These are phyloP conservation scores for Notolabrus celidotus DNA, from an alignment of 2,797 vertebrate species.

Conservation along the genomic window DNA sequence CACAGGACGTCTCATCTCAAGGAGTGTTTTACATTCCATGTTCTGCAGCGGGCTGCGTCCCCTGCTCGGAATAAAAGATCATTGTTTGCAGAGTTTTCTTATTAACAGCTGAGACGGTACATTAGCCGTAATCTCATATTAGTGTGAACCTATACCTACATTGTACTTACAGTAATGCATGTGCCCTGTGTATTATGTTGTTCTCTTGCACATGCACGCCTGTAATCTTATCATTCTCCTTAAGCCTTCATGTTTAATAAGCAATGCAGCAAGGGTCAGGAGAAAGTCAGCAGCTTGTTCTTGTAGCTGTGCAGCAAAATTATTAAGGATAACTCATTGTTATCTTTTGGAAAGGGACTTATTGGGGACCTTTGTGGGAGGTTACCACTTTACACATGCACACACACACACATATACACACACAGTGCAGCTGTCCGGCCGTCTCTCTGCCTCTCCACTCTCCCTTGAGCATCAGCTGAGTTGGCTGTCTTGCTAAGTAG, in stretches of 20 bases:
- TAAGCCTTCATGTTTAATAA: conserved; percentile 51
- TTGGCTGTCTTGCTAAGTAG: conserved; percentile 58
- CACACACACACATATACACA: not conserved
- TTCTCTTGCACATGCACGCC: conserved; percentile 5
- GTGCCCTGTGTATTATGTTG: not conserved
- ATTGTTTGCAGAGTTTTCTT: conserved; percentile 41
- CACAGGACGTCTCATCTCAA: conserved; percentile 59
- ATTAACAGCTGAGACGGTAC: conserved; percentile 43
- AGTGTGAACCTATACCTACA: conserved; percentile 14
- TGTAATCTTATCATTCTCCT: conserved; percentile 41
- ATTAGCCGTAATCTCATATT: conserved; percentile 41
- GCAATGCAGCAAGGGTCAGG: conserved; percentile 49
- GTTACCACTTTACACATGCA: conserved; percentile 46
- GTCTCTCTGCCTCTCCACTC: conserved; percentile 19
- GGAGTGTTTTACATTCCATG: conserved; percentile 62
- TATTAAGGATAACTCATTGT: conserved; percentile 65
- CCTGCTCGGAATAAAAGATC: conserved; percentile 32
- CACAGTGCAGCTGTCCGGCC: conserved; percentile 8
- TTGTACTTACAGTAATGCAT: not conserved
- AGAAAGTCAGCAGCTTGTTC: conserved; percentile 56
- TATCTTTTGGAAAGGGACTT: conserved; percentile 57
- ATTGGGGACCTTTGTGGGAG: conserved; percentile 66
- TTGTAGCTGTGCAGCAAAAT: conserved; percentile 13
- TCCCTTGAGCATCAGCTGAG: conserved; percentile 64
- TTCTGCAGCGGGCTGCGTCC: conserved; percentile 35